Evolutionary conservation across 2,888 invertebrate genomes (phyloP).

Genomic region (Perdita meconis): DNA sequence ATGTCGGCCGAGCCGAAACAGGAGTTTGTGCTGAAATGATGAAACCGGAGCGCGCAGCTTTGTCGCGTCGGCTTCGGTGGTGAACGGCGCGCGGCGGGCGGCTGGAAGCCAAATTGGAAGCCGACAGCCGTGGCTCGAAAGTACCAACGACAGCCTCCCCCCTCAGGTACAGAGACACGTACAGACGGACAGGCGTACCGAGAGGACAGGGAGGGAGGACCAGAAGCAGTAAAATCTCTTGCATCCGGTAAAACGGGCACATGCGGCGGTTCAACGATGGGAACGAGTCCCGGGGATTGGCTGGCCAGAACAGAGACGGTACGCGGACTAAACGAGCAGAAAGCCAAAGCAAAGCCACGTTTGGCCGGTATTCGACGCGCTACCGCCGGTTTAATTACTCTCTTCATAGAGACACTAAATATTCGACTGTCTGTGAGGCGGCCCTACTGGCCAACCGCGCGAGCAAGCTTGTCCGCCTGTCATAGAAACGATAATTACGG

Average conservation of each 20-base stretch:
- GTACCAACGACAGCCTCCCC: conserved; percentile 59
- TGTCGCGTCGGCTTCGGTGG: conserved; percentile 56
- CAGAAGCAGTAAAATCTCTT: conserved; percentile 60
- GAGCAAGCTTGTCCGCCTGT: conserved; percentile 23
- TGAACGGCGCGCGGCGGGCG: conserved; percentile 19
- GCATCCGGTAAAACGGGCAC: conserved; percentile 55
- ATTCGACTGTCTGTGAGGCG: conserved; percentile 59
- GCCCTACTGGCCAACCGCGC: conserved; percentile 23
- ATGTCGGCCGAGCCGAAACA: conserved; percentile 44
- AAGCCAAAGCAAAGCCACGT: conserved; percentile 69
- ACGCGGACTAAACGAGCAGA: conserved; percentile 67
- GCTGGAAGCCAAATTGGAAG: conserved; percentile 68
- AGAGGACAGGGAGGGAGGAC: no score
- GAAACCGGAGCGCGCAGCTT: conserved; percentile 64
- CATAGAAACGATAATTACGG: conserved; percentile 65
- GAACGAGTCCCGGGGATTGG: neutral
- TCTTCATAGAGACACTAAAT: conserved; percentile 67
- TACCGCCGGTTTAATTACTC: conserved; percentile 70
- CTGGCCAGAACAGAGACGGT: conserved; percentile 39
- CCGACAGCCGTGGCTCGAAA: conserved; percentile 54
- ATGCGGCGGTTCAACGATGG: conserved; percentile 38
- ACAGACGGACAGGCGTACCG: conserved; percentile 20
- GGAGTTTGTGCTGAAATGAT: conserved; percentile 54
- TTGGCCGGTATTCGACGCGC: conserved; percentile 66
- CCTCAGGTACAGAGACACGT: conserved; percentile 13